A percentile compares a stretch with the other conserved stretches of the same genome.
Conservation (phyloP, 2,888 invertebrate genomes). For the Drosophila kambysellisi region DNA sequence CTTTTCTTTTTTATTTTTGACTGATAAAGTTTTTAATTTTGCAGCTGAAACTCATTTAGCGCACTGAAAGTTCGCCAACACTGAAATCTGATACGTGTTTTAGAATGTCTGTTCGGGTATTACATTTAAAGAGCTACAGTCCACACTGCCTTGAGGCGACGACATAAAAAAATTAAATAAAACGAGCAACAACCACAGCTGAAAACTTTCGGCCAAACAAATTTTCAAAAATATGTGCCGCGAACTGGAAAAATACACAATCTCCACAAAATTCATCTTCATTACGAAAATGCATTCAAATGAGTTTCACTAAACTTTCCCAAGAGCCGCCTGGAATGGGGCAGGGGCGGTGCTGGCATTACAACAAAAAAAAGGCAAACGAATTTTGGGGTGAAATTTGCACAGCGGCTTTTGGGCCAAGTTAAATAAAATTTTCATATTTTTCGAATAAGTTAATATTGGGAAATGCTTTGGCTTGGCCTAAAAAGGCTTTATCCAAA, state of each 20-base stretch:
- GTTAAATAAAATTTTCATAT: constrained; percentile 47
- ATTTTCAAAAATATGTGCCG: constrained; percentile 66
- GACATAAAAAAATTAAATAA: background rate
- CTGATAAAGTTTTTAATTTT: constrained; percentile 79
- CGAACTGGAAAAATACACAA: constrained; percentile 79
- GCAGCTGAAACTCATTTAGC: constrained; percentile 77
- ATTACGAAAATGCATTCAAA: constrained; percentile 76
- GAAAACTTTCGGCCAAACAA: constrained; percentile 62
- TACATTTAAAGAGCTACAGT: constrained; percentile 58
- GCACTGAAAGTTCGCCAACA: constrained; percentile 65
- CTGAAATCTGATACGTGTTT: constrained; percentile 69
- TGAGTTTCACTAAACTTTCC: constrained; percentile 57
- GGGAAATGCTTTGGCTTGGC: constrained; percentile 11
- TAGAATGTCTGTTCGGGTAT: constrained; percentile 65
- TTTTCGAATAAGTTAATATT: constrained; percentile 43
- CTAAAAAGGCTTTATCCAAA: constrained; percentile 24
- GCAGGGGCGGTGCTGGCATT: background rate
- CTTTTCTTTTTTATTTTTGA: constrained; percentile 10
- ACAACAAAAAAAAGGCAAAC: constrained; percentile 33
- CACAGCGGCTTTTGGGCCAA: constrained; percentile 23
- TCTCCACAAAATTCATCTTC: constrained; percentile 73
- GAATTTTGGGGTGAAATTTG: constrained; percentile 29
- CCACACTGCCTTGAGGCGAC: background rate
- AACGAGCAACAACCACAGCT: constrained; percentile 40
- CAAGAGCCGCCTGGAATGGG: constrained; percentile 7